Evolutionary conservation across 2,113 vertebrate genomes (phyloP).

Genomic region (Struthidea cinerea): DNA sequence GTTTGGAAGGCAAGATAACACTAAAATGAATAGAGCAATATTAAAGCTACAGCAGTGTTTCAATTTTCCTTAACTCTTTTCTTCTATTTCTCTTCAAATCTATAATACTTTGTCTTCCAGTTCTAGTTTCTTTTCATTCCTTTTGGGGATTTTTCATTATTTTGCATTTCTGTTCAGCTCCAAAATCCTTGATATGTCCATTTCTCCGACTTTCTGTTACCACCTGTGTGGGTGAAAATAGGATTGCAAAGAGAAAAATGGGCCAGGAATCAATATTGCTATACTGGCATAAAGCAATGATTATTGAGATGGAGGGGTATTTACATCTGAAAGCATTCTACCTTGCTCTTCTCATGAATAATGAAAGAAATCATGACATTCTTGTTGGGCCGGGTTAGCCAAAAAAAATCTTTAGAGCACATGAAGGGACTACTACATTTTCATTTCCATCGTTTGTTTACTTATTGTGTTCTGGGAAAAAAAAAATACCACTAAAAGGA

Average conservation of each 20-base stretch:
- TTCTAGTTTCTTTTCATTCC: not conserved
- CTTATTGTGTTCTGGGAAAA: not conserved
- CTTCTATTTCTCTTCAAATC: not conserved
- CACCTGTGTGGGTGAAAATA: not conserved
- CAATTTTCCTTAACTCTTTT: not conserved
- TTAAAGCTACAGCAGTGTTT: not conserved
- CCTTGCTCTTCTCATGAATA: conserved; percentile 39
- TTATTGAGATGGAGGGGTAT: conserved; percentile 30
- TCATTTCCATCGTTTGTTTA: not conserved
- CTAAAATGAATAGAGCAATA: not conserved
- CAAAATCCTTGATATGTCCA: not conserved
- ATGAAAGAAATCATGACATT: not conserved
- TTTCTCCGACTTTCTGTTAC: not conserved
- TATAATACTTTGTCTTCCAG: not conserved
- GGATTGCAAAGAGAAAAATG: conserved; percentile 4
- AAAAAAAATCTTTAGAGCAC: not conserved
- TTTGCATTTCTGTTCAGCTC: not conserved
- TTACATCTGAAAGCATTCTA: conserved; percentile 49
- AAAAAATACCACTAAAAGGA: not conserved
- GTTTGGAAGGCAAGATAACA: not conserved
- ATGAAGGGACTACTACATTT: not conserved
- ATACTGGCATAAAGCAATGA: not conserved
- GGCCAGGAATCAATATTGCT: conserved; percentile 22
- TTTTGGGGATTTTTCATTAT: not conserved
- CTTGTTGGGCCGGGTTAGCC: not conserved